Evolutionary conservation across 2,797 vertebrate species (phyloP), one percentile per base, ranked within the genome.

Genomic region (Pantherophis vulpinus): DNA sequence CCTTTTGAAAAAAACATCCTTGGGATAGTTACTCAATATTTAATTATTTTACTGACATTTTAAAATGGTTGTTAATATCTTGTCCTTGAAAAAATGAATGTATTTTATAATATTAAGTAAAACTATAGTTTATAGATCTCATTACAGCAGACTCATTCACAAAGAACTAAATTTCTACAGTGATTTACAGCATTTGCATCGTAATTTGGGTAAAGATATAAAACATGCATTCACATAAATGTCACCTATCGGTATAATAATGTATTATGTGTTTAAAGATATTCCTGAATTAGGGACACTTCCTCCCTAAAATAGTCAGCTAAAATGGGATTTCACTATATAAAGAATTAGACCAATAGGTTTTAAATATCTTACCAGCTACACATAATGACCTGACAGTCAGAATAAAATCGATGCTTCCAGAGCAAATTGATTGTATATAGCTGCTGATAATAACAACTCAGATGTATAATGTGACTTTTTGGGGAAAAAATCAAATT

Each of bases 401-500:
- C 9, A 51, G 92, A 29, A n/a, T 93, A 47, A 42, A 6, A 59
- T 14, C 8, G 5, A 54, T 54, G 2, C 88, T 42, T 23, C 89
- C 42, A 66, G 14, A 51, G 42, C 16, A 79, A 79, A 42, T 74
- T 74, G 66, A 37, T 74, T 74, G 70, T 86, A 2, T 87, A 23
- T 9, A 63, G 92, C 47, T 94, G 63, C 23, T 70, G 61, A 92
- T 93, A 32, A 63, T 93, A 32, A 63, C 87, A 25, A 6, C 42
- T 89, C 10, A 66, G 37, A 32, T 90, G 61, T 92, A 2, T 93
- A 63, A 23, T 91, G 86, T 93, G 92, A 14, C 91, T 88, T 92
- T 55, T 27, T 1, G 29, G 63, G 29, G 63, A 0, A 0, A 5
- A 1, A 14, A n/a, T 66, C 29, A 70, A 70, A 70, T 70, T 70